Base-by-base conservation (phyloP, 2,113 vertebrate genomes). In the Etheostoma cragini region DNA sequence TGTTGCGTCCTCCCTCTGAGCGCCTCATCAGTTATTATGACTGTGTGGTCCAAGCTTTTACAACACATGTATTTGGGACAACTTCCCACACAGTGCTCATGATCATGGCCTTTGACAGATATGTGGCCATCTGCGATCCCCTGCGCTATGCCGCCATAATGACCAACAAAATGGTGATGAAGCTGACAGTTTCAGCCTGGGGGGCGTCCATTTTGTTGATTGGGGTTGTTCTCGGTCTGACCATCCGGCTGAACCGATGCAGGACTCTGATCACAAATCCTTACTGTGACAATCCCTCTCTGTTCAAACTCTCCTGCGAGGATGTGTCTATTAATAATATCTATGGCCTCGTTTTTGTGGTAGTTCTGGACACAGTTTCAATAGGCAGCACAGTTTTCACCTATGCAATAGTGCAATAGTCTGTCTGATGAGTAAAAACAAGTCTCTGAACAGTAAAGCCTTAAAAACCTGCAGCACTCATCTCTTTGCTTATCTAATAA, bases 261-360 rank as follows among this genome's bases (percentile, higher is more conserved):
- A 83, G 93, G 56, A 78, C 80, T 8, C 0, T 84, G 11, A 88
- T 94, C 6, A 21, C 1, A 0, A 91, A 90, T 1, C 72, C 84
- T 1, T 92, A 45, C 73, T 95, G 94, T 46, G 90, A 91, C 61
- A 95, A 95, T 8, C 87, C 93, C 3, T 91, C 92, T 0, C 52
- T 95, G 33, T 94, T 94, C 52, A 92, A 92, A 11, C 92, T 95
- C 8, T 94, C 93, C 54, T 95, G 93, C 24, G 90, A 94, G 15
- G 87, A 19, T 14, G 73, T 89, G 1, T 46, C 62, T 0, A 80
- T 93, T 14, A 94, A 94, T 56, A 93, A 94, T 6, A 11, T 88
- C 4, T 93, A 91, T 21, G 38, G 38, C 38, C 38, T 38, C 8
- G 8, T 8, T 38, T 38, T 10, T 2, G 5, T 6, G 2, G 38